Conservation (phyloP, 1,140 invertebrate genomes). For the Callitettix versicolor region DNA sequence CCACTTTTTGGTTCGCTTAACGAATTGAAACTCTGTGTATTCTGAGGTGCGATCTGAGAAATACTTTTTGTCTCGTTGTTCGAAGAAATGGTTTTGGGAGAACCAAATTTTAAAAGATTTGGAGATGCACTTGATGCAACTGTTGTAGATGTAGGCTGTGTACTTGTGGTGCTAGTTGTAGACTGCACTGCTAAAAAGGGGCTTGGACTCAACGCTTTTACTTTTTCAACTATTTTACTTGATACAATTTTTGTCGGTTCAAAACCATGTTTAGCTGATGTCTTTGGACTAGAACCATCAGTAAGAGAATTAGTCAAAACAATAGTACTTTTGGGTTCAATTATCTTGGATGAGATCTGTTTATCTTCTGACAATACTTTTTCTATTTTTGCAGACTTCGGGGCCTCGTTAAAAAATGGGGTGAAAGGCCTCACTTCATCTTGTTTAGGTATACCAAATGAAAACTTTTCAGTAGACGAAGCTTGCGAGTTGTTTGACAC, state of each 20-base stretch:
- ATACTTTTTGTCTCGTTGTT: background rate
- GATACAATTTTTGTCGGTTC: background rate
- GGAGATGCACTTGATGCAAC: background rate
- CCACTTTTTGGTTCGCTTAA: background rate
- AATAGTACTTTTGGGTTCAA: background rate
- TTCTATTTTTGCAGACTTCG: background rate
- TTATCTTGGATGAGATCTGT: background rate
- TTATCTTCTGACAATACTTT: background rate
- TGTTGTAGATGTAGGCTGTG: background rate
- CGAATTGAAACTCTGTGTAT: background rate
- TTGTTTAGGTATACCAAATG: constrained; percentile 31
- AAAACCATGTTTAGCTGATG: background rate
- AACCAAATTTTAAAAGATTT: constrained; percentile 7
- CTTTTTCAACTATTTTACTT: background rate
- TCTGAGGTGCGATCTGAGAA: background rate
- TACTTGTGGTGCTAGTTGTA: background rate
- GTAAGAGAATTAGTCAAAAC: background rate
- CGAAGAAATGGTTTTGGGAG: constrained; percentile 1
- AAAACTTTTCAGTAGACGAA: constrained; percentile 24
- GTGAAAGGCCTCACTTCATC: too few relatives aligned
- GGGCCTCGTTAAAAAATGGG: background rate
- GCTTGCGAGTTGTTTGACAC: background rate
- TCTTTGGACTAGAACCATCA: background rate
- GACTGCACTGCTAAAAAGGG: background rate
- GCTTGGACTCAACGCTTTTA: background rate